Evolutionary conservation across 2,888 invertebrate species (phyloP).

Genomic region (Amphipoea oculea): DNA sequence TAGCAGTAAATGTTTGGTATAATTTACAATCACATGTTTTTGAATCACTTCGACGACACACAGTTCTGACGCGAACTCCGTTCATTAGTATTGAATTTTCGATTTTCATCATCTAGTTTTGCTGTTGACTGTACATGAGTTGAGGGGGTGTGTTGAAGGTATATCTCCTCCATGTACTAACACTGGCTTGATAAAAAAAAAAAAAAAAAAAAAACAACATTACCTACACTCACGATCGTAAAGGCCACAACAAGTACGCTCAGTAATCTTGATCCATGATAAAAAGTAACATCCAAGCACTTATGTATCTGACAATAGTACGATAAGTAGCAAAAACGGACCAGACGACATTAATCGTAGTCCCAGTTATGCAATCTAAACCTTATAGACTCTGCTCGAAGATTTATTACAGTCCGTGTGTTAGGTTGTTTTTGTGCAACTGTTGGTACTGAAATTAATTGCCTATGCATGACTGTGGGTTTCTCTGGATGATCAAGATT

Average conservation of each 20-base stretch:
- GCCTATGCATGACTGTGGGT: slow-evolving; percentile 33
- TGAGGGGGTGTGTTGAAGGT: no score
- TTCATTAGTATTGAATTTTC: no score
- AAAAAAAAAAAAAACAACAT: neutral
- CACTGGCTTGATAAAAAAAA: neutral
- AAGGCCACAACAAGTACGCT: neutral
- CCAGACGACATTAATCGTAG: slow-evolving; percentile 47
- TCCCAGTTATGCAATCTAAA: slow-evolving; percentile 48
- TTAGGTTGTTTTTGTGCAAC: slow-evolving; percentile 40
- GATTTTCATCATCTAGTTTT: no score
- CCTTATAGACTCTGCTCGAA: slow-evolving; percentile 38
- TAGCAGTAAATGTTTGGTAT: no score
- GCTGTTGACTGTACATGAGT: no score
- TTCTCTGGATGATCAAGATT: slow-evolving; percentile 29
- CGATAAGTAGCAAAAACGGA: slow-evolving; percentile 37
- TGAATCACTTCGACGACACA: no score
- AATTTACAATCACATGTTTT: no score
- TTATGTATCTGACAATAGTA: slow-evolving; percentile 23
- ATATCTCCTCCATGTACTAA: no score
- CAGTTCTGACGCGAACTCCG: no score
- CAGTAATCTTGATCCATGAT: neutral
- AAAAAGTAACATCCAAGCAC: neutral
- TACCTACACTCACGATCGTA: neutral
- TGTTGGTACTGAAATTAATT: slow-evolving; percentile 42
- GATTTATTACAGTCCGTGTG: slow-evolving; percentile 53